Evolutionary conservation across 2,797 vertebrate genomes (phyloP).

Genomic region (Falco biarmicus): DNA sequence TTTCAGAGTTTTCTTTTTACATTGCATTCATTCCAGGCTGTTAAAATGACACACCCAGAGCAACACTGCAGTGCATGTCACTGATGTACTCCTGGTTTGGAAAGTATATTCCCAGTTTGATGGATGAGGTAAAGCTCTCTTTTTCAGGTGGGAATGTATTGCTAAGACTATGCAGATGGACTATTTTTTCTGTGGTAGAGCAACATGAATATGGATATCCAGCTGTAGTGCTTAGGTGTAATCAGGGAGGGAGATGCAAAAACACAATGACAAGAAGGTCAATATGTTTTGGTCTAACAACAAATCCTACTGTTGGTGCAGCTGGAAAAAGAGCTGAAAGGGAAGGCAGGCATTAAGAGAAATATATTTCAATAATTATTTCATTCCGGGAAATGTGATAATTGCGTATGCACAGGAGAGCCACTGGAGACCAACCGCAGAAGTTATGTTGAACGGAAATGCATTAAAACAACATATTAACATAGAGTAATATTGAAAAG

Average conservation of each 20-base stretch:
- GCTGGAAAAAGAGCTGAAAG: not conserved
- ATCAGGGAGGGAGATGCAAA: conserved; percentile 53
- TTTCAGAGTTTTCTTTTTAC: not conserved
- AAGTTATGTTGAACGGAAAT: not conserved
- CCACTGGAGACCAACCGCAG: not conserved
- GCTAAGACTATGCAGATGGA: conserved; percentile 15
- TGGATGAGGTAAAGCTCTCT: not conserved
- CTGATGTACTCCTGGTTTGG: not conserved
- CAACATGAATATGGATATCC: conserved; percentile 66
- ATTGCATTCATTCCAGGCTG: not conserved
- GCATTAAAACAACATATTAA: not conserved
- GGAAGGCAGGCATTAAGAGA: not conserved
- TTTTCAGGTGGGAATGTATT: not conserved
- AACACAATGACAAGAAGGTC: conserved; percentile 48
- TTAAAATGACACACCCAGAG: not conserved
- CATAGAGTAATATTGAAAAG: not conserved
- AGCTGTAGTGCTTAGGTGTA: conserved; percentile 38
- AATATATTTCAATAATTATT: conserved; percentile 14
- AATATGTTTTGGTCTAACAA: conserved; percentile 18
- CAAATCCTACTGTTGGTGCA: not conserved
- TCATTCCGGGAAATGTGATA: conserved; percentile 28
- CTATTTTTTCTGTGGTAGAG: not conserved
- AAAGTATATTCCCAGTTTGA: not conserved
- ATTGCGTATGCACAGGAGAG: not conserved
- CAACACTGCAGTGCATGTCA: rapidly evolving